Conservation (phyloP, 2,113 vertebrate genomes). For the Etheostoma cragini region DNA sequence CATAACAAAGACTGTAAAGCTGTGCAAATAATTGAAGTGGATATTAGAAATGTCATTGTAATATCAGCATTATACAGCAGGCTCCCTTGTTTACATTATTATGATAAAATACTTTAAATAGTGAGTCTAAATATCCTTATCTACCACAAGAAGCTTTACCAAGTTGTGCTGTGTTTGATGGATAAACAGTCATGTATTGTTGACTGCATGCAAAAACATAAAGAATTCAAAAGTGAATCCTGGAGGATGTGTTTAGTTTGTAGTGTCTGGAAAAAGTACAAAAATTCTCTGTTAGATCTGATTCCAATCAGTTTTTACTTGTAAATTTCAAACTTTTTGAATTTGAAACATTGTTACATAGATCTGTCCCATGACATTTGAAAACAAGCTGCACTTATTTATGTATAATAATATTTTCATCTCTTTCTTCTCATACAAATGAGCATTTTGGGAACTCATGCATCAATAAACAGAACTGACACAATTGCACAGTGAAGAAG, state of each 20-base stretch:
- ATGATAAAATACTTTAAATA: slow-evolving; percentile 4
- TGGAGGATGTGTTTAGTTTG: not conserved
- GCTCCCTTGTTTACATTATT: not conserved
- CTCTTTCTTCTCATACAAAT: not conserved
- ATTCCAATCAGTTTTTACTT: not conserved
- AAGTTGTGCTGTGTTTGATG: not conserved
- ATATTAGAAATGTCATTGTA: not conserved
- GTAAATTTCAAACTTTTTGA: not conserved
- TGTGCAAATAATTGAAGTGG: not conserved
- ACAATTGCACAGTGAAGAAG: not conserved
- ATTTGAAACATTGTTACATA: not conserved
- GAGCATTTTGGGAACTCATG: not conserved
- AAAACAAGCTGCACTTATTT: not conserved
- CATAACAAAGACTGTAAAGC: not conserved
- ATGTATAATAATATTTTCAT: not conserved
- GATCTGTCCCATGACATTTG: not conserved
- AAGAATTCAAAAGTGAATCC: not conserved
- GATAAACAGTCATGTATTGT: not conserved
- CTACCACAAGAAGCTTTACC: not conserved
- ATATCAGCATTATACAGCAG: not conserved
- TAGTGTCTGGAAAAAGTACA: not conserved
- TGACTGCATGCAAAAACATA: not conserved
- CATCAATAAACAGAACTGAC: not conserved
- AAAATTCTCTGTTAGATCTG: not conserved
- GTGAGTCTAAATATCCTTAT: not conserved